phyloP scores from a whole-genome alignment of 2,888 invertebrate genomes.

The Cephalotes varians region DNA sequence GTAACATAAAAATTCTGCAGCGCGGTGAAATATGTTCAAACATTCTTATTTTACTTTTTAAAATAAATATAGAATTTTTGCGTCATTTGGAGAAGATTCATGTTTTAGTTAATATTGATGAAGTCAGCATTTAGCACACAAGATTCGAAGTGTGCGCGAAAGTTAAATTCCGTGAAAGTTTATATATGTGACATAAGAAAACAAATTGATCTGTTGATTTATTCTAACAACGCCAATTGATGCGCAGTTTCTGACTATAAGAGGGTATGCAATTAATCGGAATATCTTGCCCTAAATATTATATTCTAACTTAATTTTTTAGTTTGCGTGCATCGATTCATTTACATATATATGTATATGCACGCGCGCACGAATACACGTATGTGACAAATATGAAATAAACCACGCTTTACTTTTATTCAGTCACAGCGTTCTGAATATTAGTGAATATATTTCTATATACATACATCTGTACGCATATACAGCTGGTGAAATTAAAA shows the following conservation, averaged over 20 bases:
- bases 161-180: neutral
- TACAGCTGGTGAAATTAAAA: no score
- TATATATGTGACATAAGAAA: neutral
- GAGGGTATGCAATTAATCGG: slow-evolving; percentile 37
- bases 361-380: neutral
- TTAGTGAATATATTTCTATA: no score
- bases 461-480: no score
- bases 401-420: no score
- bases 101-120: neutral
- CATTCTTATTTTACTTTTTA: neutral
- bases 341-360: neutral
- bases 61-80: neutral
- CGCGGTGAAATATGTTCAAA: neutral
- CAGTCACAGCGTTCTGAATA: no score
- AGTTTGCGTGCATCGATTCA: slow-evolving; percentile 8
- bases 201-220: slow-evolving; percentile 45
- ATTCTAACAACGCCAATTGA: neutral
- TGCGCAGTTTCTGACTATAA: neutral
- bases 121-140: neutral
- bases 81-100: neutral
- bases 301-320: neutral
- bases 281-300: slow-evolving; percentile 39
- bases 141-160: neutral
- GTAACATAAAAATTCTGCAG: no score
- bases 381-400: slow-evolving; percentile 2